Conservation (phyloP, 2,113 vertebrate genomes). For the Petaurus breviceps region DNA sequence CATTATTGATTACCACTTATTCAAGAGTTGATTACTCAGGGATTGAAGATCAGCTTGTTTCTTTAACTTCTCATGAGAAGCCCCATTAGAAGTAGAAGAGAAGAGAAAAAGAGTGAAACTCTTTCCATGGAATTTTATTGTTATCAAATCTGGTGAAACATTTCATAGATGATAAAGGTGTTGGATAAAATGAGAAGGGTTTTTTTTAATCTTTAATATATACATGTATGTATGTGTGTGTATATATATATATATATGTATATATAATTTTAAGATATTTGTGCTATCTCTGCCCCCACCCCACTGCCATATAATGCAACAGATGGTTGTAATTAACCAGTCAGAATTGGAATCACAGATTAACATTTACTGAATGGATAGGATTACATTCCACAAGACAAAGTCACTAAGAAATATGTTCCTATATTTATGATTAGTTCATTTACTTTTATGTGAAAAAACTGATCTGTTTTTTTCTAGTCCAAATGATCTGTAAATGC, state of each 20-base stretch:
- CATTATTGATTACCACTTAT: background rate
- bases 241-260: no score
- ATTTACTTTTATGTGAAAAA: conserved; percentile 23
- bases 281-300: background rate
- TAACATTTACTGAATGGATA: background rate
- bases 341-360: background rate
- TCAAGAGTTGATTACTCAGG: background rate
- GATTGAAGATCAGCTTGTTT: background rate
- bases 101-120: background rate
- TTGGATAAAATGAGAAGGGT: conserved; percentile 10
- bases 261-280: background rate
- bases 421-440: conserved; percentile 38
- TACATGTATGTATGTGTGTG: no score
- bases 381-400: background rate
- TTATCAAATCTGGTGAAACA: conserved; percentile 4
- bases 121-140: background rate
- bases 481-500: conserved; percentile 36
- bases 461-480: conserved; percentile 19
- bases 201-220: background rate
- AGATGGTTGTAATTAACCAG: conserved; percentile 23
- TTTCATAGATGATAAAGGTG: background rate
- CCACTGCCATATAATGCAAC: conserved; percentile 5
- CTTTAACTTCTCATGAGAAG: background rate
- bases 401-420: background rate
- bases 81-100: background rate